Evolutionary conservation across 2,113 vertebrate species (phyloP), one percentile per base, ranked within the genome.

Genomic region (Cichladusa arquata): DNA sequence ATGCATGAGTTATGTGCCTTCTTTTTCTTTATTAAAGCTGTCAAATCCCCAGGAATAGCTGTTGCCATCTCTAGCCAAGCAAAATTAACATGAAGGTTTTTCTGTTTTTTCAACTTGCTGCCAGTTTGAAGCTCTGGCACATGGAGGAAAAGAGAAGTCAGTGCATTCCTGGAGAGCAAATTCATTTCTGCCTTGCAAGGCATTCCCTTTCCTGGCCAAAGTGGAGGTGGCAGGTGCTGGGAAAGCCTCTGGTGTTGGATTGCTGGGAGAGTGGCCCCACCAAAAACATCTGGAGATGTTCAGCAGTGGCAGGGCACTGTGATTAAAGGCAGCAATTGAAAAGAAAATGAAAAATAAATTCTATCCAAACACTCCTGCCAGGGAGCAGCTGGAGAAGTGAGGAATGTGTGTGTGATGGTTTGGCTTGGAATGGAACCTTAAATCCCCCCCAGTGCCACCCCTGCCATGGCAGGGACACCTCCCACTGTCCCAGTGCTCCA

Each of bases 1-100:
- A 4, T n/a, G 51, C 42, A 16, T 66, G 67, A 85, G 25, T 56
- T 81, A 8, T 45, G 25, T 53, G 45, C 19, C 1, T 81, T 78
- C 65, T 62, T 79, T 79, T 65, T 24, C 69, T 74, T 81, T 42
- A 71, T 67, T 90, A 62, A 66, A 74, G 65, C 48, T 28, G 26
- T 85, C 81, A 81, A 0, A 58, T 85, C 47, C 88, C 56, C 70
- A 58, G 85, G 42, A 85, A 87, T 11, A 20, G 38, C 71, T 67
- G 73, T 58, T 81, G 34, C 51, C 64, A 28, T 54, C 81, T 77
- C 72, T 16, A 78, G 85, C 92, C 90, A 90, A 91, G 81, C 51
- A 66, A 84, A 93, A 70, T 86, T 28, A 62, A 45, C 22, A 8
- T 1, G 11, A 62, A 74, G 31, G 16, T 8, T 54, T 54, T 54